Evolutionary conservation across 2,888 invertebrate species (phyloP), one percentile per base, ranked within the genome.

Genomic region (Agriopis leucophaearia): DNA sequence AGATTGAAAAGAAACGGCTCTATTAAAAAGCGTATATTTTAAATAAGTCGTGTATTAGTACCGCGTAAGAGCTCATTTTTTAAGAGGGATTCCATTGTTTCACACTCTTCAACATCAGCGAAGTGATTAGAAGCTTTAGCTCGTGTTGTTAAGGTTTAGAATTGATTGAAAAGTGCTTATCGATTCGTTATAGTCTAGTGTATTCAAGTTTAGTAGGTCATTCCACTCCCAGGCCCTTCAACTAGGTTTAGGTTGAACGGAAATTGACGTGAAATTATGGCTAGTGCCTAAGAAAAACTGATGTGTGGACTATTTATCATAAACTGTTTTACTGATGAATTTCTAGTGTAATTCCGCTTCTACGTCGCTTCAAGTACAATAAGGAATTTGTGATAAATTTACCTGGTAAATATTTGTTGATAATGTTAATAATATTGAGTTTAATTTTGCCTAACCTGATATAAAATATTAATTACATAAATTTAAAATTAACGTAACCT

Each of bases 181-280:
- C 61, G 75, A 75, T 73, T 74, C 60, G 61, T 56, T 57, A 58
- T 59, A 51, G 70, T 47, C 55, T 52, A 27, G 59, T 42, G 35
- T 55, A 68, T 64, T 73, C 72, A 71, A 74, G 75, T 74, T 74
- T 75, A 75, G 69, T 73, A 68, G 75, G 74, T 71, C 74, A 68
- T 69, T 70, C 58, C 70, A 64, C 67, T 73, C 67, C 38, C 42
- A 63, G 10, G 44, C 52, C 52, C 66, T 57, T 35, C 5, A 45
- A 56, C 38, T 65, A 54, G 60, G 54, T 54, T 61, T 62, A 60
- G 58, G 36, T 54, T 47, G n/a, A 12, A 44, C 40, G 16, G 13
- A 44, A 55, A 42, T 55, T 44, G 42, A 35, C 7, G 13, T 4
- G 42, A 38, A 38, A 38, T 38, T 27, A 5, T 27, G 27, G 27